phyloP scores from a whole-genome alignment of 30 jellyfish, hydroid and myxozoan species.

The Turritopsis rubra region DNA sequence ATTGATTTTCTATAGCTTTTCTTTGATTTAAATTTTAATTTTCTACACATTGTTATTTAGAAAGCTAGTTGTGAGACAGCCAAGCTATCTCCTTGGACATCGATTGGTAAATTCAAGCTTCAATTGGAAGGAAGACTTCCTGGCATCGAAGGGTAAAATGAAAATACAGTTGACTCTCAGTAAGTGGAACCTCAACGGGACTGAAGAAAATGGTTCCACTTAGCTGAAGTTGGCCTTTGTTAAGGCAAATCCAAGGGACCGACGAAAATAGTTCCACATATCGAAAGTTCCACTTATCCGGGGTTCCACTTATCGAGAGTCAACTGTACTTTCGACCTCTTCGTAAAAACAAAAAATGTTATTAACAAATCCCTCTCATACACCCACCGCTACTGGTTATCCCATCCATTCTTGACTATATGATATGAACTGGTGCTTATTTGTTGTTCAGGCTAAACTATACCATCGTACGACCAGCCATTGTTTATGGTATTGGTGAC shows the following conservation, averaged over 20 bases:
- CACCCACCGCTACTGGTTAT: too few species aligned
- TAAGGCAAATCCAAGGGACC: too few species aligned
- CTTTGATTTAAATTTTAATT: background rate
- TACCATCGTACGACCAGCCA: conserved; percentile 70
- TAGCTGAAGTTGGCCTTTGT: too few species aligned
- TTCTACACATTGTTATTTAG: conserved; percentile 6
- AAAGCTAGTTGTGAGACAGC: conserved; percentile 70
- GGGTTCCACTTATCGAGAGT: too few species aligned
- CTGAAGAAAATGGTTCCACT: too few species aligned
- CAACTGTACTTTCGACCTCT: too few species aligned
- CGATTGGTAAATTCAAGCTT: conserved; percentile 61
- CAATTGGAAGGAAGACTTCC: conserved; percentile 59
- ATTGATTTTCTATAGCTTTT: background rate
- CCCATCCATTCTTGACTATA: background rate
- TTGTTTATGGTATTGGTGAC: conserved; percentile 86
- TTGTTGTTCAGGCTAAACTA: conserved; percentile 41
- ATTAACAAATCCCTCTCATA: too few species aligned
- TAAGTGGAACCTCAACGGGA: too few species aligned
- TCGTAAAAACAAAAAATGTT: too few species aligned
- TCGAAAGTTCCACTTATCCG: too few species aligned
- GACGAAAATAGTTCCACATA: too few species aligned
- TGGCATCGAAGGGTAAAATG: conserved; percentile 50
- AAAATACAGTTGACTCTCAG: background rate
- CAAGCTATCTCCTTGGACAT: conserved; percentile 86
- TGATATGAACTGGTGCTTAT: background rate